Percentiles rank a stretch among this genome's conserved stretches.
These are phyloP conservation scores for Streptopelia turtur DNA, from an alignment of 2,797 vertebrate species.

Conservation along the genomic window DNA sequence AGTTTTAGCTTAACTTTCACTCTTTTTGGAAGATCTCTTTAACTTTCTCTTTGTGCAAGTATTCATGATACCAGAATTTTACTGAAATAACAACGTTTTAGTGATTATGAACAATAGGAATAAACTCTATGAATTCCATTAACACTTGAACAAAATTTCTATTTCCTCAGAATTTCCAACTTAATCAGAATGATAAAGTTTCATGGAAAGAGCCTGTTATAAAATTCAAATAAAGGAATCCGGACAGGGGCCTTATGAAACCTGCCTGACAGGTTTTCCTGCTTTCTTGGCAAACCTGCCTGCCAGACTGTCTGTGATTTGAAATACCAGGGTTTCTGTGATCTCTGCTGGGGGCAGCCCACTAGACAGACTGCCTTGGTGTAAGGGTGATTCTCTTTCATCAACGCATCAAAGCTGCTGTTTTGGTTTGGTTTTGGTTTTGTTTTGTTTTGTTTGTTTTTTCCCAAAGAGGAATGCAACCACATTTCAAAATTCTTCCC, in stretches of 20 bases:
- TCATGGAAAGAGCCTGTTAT: background rate
- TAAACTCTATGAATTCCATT: background rate
- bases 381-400: slow-evolving; percentile 30
- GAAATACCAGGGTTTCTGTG: slow-evolving; percentile 1
- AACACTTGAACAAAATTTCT: background rate
- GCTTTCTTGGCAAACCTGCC: background rate
- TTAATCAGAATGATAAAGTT: background rate
- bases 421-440: too few relatives aligned
- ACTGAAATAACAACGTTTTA: background rate
- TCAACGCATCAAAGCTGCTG: background rate
- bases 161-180: background rate
- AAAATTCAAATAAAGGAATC: background rate
- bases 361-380: background rate
- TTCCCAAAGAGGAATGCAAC: background rate
- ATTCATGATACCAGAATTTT: background rate
- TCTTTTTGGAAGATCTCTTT: background rate
- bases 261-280: background rate
- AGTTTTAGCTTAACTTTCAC: background rate
- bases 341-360: slow-evolving; percentile 37
- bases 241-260: background rate
- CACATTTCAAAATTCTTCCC: background rate
- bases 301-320: background rate
- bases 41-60: background rate
- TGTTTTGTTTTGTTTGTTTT: background rate
- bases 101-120: background rate